Evolutionary conservation across 2,113 vertebrate genomes (phyloP).

Genomic region (Poicephalus meyeri): DNA sequence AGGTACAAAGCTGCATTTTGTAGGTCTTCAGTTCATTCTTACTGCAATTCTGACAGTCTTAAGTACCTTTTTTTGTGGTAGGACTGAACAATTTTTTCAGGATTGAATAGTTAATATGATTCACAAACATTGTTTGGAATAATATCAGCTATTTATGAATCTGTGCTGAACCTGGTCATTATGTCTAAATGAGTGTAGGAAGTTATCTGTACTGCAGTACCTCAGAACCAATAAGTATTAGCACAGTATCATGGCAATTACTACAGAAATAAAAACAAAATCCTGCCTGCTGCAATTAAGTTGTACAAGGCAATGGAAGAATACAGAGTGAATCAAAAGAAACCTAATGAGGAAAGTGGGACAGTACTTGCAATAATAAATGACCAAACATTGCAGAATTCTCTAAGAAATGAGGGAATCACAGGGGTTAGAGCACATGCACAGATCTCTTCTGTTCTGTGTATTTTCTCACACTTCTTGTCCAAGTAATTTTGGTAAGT

Average conservation of each 20-base stretch:
- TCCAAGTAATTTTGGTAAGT: background rate
- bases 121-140: background rate
- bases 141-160: background rate
- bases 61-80: background rate
- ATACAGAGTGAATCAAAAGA: background rate
- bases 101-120: background rate
- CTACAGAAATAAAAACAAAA: background rate
- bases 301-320: background rate
- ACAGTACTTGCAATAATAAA: background rate
- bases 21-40: background rate
- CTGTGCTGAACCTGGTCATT: background rate
- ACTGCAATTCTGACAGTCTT: background rate
- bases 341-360: background rate
- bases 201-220: background rate
- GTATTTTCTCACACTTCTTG: background rate
- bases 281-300: background rate
- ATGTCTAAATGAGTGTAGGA: background rate
- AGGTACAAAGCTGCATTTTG: background rate
- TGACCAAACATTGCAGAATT: background rate
- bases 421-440: accelerated
- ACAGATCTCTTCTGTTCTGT: background rate
- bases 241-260: background rate
- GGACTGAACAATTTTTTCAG: background rate
- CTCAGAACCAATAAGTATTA: background rate
- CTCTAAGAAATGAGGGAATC: background rate